phyloP scores from a whole-genome alignment of 2,113 vertebrate genomes.

The Sinocyclocheilus maitianheensis region DNA sequence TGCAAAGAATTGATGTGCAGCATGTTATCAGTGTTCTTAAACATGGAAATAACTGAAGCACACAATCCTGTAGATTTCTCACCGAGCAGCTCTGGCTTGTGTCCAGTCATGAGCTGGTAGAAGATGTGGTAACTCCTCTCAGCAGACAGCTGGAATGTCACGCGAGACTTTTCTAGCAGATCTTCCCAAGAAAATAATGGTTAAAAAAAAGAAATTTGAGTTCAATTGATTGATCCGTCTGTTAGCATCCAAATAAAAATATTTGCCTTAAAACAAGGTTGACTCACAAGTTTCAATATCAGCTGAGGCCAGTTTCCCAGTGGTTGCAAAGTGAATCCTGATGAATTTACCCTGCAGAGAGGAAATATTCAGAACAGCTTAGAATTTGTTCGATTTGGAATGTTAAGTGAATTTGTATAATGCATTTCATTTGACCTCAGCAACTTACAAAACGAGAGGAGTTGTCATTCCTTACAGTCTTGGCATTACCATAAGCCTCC shows the following conservation, averaged over 20 bases:
- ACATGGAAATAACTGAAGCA: neutral
- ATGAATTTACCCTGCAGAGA: constrained; percentile 80
- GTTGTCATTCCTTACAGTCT: constrained; percentile 71
- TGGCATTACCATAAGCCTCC: constrained; percentile 16
- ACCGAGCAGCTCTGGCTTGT: constrained; percentile 75
- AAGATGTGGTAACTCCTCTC: constrained; percentile 77
- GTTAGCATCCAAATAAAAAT: neutral
- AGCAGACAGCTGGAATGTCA: constrained; percentile 72
- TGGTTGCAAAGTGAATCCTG: constrained; percentile 81
- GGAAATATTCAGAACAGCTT: neutral
- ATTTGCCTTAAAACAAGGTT: constrained; percentile 70
- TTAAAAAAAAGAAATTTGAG: too few relatives aligned
- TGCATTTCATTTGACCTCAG: constrained; percentile 29
- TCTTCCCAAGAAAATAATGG: constrained; percentile 34
- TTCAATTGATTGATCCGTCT: neutral
- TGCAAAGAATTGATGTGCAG: constrained; percentile 26
- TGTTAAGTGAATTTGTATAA: too few relatives aligned
- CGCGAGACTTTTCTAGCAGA: constrained; percentile 67
- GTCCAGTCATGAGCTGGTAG: constrained; percentile 76
- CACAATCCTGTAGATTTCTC: constrained; percentile 14
- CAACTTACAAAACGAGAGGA: constrained; percentile 76
- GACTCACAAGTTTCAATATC: constrained; percentile 67
- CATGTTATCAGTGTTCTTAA: neutral
- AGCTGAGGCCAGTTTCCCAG: constrained; percentile 84
- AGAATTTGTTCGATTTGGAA: constrained; percentile 51